phyloP scores from a whole-genome alignment of 1,140 invertebrate genomes.

The Melipona quadrifasciata region DNA sequence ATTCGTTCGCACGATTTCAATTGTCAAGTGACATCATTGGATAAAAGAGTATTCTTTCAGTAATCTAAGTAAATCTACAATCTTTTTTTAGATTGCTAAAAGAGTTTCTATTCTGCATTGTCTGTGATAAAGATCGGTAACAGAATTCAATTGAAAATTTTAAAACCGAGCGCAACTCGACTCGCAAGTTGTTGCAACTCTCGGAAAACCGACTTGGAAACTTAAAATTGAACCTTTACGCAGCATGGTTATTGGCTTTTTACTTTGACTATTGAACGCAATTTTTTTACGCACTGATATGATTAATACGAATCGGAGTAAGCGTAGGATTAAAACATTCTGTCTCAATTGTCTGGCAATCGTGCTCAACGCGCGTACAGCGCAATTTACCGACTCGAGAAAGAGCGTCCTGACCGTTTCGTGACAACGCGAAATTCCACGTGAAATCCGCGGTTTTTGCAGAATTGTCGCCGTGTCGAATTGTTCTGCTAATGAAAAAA shows the following conservation, averaged over 20 bases:
- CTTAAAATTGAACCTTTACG: not conserved
- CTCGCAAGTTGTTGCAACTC: too few relatives aligned
- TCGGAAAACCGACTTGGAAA: too few relatives aligned
- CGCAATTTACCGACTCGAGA: not conserved
- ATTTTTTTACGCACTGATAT: not conserved
- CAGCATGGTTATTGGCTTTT: not conserved
- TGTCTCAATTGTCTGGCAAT: not conserved
- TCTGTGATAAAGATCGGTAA: too few relatives aligned
- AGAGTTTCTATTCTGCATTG: too few relatives aligned
- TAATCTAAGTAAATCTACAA: too few relatives aligned
- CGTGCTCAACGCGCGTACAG: not conserved
- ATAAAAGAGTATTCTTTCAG: too few relatives aligned
- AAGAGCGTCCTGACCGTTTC: not conserved
- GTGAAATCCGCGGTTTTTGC: not conserved
- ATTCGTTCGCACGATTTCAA: too few relatives aligned
- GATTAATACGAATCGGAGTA: not conserved
- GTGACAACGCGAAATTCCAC: not conserved
- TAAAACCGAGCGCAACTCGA: too few relatives aligned
- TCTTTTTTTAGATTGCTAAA: too few relatives aligned
- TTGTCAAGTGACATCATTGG: too few relatives aligned
- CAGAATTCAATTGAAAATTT: too few relatives aligned
- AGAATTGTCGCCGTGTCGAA: not conserved
- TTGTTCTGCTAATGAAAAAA: not conserved
- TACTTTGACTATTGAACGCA: accelerated
- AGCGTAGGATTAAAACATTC: not conserved